A percentile compares a stretch with the other conserved stretches of the same genome.
phyloP scores from a whole-genome alignment of 2,113 vertebrate genomes.

The Hyperoodon ampullatus region DNA sequence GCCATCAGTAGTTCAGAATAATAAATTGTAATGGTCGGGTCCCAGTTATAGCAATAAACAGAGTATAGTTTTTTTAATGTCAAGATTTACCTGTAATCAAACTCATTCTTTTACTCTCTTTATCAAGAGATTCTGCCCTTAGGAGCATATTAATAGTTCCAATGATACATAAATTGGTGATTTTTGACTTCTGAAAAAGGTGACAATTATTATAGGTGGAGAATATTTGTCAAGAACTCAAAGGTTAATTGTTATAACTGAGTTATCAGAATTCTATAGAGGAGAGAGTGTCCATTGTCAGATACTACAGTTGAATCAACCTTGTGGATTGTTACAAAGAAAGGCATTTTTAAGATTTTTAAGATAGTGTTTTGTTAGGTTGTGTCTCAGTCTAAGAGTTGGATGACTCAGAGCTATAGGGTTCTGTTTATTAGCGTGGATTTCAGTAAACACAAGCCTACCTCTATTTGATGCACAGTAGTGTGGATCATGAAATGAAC shows the following conservation, averaged over 20 bases:
- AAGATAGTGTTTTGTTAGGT: not conserved
- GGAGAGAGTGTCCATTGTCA: not conserved
- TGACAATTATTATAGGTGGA: not conserved
- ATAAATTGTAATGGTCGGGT: not conserved
- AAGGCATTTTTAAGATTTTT: not conserved
- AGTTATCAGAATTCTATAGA: not conserved
- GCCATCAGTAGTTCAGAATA: not conserved
- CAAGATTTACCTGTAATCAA: constrained; percentile 7
- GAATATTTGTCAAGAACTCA: constrained; percentile 20
- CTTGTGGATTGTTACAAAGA: not conserved
- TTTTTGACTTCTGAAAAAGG: constrained; percentile 1
- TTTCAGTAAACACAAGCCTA: constrained; percentile 37
- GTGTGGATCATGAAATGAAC: not conserved
- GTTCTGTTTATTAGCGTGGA: not conserved
- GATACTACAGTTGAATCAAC: not conserved
- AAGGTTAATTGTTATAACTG: not conserved
- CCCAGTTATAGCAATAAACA: not conserved
- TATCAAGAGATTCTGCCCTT: not conserved
- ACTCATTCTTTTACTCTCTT: not conserved
- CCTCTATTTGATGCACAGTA: not conserved
- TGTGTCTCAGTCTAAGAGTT: not conserved
- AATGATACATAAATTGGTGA: not conserved
- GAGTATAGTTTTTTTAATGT: not conserved
- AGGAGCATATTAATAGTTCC: not conserved
- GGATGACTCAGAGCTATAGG: not conserved